Percentiles rank a stretch among this genome's conserved stretches.
Evolutionary conservation across 1,140 invertebrate species (phyloP).

Genomic region (Ctenoplectra terminalis): DNA sequence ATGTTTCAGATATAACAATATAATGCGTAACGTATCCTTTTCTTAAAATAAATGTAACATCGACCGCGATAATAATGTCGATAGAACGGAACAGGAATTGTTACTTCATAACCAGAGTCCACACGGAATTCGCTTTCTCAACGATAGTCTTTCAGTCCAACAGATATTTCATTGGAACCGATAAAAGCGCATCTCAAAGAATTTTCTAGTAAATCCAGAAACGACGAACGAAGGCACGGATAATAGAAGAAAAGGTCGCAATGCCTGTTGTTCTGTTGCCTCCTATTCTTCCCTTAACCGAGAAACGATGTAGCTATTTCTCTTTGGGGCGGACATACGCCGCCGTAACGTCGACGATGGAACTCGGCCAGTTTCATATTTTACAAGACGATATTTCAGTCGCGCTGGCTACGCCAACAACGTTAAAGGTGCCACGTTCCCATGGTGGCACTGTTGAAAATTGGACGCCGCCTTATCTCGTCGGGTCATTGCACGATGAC

Average conservation of each 20-base stretch:
- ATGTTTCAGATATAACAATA: too few relatives aligned
- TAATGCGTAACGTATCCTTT: too few relatives aligned
- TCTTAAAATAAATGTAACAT: background rate
- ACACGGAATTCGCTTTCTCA: background rate
- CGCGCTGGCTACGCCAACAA: constrained; percentile 15
- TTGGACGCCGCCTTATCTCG: constrained; percentile 58
- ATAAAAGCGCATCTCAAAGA: constrained; percentile 5
- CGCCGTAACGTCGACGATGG: constrained; percentile 31
- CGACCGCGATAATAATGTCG: background rate
- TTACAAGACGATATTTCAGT: constrained; percentile 63
- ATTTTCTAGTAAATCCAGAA: constrained; percentile 10
- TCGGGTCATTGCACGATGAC: constrained; percentile 41
- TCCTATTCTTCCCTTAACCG: constrained; percentile 43
- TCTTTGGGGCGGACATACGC: constrained; percentile 37
- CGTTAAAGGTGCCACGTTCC: constrained; percentile 38
- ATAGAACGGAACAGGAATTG: background rate
- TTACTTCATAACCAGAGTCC: background rate
- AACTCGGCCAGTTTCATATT: constrained; percentile 62
- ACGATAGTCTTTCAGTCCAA: background rate
- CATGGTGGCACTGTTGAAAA: constrained; percentile 39
- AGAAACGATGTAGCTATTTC: constrained; percentile 53
- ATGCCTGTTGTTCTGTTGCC: constrained; percentile 42
- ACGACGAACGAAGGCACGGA: background rate
- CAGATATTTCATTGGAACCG: constrained; percentile 20
- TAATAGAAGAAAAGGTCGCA: constrained; percentile 32